These are phyloP conservation scores for Arrhopalites spinosus DNA, from an alignment of 2,888 invertebrate genomes.

Conservation along the genomic window DNA sequence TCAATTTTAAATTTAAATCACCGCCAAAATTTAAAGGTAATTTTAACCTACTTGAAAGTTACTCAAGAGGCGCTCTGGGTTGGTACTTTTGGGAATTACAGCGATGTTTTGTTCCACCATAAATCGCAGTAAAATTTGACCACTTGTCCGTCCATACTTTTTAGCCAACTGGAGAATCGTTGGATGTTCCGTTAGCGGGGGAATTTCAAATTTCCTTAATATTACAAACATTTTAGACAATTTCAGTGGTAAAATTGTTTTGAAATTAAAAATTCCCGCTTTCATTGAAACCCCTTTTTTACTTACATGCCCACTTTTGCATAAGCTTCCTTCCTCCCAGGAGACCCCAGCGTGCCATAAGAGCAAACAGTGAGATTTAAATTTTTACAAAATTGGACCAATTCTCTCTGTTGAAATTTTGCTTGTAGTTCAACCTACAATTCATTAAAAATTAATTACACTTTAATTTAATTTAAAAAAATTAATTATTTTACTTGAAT, in stretches of 20 bases:
- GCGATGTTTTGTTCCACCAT: conserved; percentile 73
- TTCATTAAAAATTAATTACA: neutral
- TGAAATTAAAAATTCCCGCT: too few species aligned
- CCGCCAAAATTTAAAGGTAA: too few species aligned
- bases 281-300: too few species aligned
- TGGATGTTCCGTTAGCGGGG: conserved; percentile 56
- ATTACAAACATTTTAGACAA: too few species aligned
- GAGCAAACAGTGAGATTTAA: conserved; percentile 65
- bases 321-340: conserved; percentile 39
- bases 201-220: conserved; percentile 5
- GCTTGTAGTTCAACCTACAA: conserved; percentile 75
- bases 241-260: too few species aligned
- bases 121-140: conserved; percentile 76
- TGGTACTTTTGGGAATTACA: conserved; percentile 84
- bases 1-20: too few species aligned
- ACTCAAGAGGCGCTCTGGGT: conserved; percentile 70
- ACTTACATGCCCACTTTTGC: conserved; percentile 36
- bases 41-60: conserved; percentile 61
- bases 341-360: conserved; percentile 49
- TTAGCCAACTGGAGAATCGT: conserved; percentile 58
- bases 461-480: too few species aligned
- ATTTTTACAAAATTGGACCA: conserved; percentile 66
- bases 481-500: conserved; percentile 57
- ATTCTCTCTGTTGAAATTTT: conserved; percentile 73
- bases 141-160: conserved; percentile 70